Percentiles rank a stretch among this genome's conserved stretches.
These are phyloP conservation scores for Euphonia xanthogaster DNA, from an alignment of 2,797 vertebrate genomes.

Conservation along the genomic window DNA sequence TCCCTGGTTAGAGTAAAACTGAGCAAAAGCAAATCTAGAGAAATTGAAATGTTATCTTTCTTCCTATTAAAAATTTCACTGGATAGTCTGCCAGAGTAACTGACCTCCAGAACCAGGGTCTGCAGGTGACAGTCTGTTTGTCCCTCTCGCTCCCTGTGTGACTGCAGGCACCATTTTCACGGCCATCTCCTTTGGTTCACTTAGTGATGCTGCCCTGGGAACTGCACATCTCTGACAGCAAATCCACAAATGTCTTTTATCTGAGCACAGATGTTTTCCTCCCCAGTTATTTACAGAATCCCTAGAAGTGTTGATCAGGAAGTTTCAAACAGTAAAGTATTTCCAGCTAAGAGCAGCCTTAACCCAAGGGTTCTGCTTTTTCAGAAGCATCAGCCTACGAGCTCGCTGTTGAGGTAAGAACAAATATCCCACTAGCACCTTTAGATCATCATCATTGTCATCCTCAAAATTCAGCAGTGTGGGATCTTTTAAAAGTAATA, in stretches of 20 bases:
- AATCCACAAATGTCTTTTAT: not conserved
- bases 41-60: not conserved
- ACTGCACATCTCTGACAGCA: accelerated
- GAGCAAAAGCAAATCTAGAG: not conserved
- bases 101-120: not conserved
- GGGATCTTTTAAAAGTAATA: not conserved
- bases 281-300: not conserved
- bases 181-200: not conserved
- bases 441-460: not conserved
- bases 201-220: not conserved
- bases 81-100: not conserved
- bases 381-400: not conserved
- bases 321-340: not conserved
- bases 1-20: not conserved
- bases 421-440: not conserved
- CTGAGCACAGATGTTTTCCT: slow-evolving; percentile 4
- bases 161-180: not conserved
- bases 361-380: not conserved
- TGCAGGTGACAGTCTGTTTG: not conserved
- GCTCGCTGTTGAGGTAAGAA: not conserved
- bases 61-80: not conserved
- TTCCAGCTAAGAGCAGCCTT: not conserved
- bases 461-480: not conserved
- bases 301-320: not conserved
- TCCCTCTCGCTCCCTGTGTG: not conserved